Percentiles rank a stretch among this genome's conserved stretches.
Evolutionary conservation across 2,113 vertebrate genomes (phyloP).

Genomic region (Sporophila hypoxantha): DNA sequence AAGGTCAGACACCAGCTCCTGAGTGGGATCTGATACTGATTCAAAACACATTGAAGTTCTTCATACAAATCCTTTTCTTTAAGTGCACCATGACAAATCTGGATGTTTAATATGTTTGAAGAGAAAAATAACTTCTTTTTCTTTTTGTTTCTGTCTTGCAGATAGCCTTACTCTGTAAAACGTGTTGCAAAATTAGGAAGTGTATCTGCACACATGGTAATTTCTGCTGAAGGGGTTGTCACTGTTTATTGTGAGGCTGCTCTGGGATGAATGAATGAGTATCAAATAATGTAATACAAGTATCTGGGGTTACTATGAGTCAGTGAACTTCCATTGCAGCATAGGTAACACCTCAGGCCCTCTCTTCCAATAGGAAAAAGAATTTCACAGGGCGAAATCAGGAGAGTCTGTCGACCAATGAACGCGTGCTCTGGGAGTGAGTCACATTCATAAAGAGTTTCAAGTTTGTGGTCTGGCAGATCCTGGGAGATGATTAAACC

Average conservation of each 20-base stretch:
- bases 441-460: slow-evolving; percentile 42
- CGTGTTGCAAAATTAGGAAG: background rate
- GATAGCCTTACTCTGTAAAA: background rate
- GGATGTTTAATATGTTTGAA: background rate
- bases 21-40: background rate
- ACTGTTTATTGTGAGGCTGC: background rate
- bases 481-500: slow-evolving; percentile 32
- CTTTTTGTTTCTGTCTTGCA: background rate
- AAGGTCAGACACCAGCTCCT: background rate
- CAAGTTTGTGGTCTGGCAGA: slow-evolving; percentile 39
- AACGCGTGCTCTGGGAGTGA: background rate
- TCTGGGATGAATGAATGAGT: background rate
- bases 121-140: background rate
- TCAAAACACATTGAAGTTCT: slow-evolving; percentile 2
- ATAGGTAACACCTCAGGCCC: slow-evolving; percentile 43
- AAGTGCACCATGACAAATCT: background rate
- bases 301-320: slow-evolving; percentile 36
- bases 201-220: background rate
- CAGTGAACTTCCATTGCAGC: slow-evolving; percentile 20
- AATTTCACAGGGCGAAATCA: background rate
- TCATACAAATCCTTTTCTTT: background rate
- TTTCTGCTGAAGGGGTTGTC: background rate
- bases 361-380: slow-evolving; percentile 44
- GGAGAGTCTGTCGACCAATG: slow-evolving; percentile 49
- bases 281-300: background rate